These are phyloP conservation scores for Therioaphis trifolii DNA, from an alignment of 2,888 invertebrate genomes.

Conservation along the genomic window DNA sequence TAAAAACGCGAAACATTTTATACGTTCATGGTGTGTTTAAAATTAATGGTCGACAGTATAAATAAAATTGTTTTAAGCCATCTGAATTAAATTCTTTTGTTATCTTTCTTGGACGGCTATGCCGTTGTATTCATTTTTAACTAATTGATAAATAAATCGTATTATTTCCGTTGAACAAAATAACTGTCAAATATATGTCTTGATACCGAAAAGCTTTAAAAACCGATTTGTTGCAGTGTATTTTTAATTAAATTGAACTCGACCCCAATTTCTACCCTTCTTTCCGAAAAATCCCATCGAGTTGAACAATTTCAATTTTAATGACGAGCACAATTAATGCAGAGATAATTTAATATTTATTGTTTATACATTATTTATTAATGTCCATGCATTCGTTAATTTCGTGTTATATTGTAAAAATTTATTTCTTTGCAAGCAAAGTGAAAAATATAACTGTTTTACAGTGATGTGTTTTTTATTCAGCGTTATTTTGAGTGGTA, in stretches of 20 bases:
- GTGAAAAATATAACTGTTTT: too few species aligned
- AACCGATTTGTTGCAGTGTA: neutral
- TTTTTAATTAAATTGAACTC: conserved; percentile 24
- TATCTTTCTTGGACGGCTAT: neutral
- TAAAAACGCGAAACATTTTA: conserved; percentile 15
- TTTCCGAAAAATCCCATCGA: neutral
- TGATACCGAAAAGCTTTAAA: neutral
- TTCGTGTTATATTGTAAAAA: too few species aligned
- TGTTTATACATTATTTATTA: too few species aligned
- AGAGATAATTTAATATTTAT: neutral
- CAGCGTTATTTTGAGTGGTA: too few species aligned
- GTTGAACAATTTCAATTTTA: neutral
- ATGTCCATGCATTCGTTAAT: too few species aligned
- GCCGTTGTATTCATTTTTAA: neutral
- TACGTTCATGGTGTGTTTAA: neutral
- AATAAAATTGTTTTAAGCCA: neutral
- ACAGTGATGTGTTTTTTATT: too few species aligned
- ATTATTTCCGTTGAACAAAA: neutral
- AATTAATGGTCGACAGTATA: conserved; percentile 9
- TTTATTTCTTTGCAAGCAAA: too few species aligned
- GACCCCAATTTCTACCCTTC: neutral
- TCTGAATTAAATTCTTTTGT: neutral
- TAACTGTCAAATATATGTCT: neutral
- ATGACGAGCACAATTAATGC: neutral
- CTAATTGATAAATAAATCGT: conserved; percentile 24